Evolutionary conservation across 2,797 vertebrate species (phyloP).

Genomic region (Epinephelus malabaricus): DNA sequence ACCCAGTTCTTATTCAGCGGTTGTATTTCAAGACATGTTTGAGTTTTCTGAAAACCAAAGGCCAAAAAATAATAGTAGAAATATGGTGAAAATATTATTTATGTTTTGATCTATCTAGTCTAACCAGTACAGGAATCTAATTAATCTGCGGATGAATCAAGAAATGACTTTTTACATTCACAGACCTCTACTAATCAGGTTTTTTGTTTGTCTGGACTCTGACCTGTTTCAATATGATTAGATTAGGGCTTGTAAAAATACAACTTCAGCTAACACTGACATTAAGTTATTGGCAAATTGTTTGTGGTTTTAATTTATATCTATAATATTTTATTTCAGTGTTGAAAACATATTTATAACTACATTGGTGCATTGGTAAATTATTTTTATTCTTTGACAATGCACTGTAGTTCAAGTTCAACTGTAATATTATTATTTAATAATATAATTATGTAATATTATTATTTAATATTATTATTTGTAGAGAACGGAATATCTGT

Average conservation of each 20-base stretch:
- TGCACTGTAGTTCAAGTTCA: background rate
- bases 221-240: background rate
- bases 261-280: background rate
- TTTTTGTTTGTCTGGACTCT: background rate
- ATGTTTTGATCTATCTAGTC: background rate
- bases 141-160: background rate
- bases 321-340: background rate
- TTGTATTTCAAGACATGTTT: conserved; percentile 2
- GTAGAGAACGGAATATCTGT: background rate
- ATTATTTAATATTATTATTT: background rate
- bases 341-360: background rate
- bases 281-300: background rate
- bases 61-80: background rate
- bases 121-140: background rate
- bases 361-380: background rate
- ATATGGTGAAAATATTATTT: background rate
- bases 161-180: background rate
- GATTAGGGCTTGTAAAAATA: background rate
- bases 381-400: background rate
- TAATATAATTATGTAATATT: no score
- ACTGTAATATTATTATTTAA: background rate
- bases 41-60: background rate
- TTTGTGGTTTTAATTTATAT: background rate
- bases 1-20: conserved; percentile 6
- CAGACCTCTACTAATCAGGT: background rate